Conservation (phyloP, 2,113 vertebrate species). For the Boleophthalmus pectinirostris region DNA sequence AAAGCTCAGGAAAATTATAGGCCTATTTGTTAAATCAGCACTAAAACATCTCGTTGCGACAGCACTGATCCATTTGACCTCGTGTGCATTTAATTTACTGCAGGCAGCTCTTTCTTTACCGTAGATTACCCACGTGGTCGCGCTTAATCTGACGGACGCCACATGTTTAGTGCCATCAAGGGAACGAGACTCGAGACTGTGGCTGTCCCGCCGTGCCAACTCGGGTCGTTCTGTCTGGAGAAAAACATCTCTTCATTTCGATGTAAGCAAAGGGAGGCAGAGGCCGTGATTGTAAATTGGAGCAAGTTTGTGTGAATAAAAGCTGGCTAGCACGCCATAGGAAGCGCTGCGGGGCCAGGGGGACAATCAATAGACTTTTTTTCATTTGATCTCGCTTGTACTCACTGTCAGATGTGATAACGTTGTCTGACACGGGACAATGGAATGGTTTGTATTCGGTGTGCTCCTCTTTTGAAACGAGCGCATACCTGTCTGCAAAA, state of each 20-base stretch:
- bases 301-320: constrained; percentile 4
- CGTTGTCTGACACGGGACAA: constrained; percentile 7
- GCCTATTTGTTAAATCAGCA: constrained; percentile 25
- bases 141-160: constrained; percentile 60
- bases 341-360: background rate
- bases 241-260: background rate
- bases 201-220: constrained; percentile 36
- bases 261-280: background rate
- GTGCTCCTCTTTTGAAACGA: constrained; percentile 8
- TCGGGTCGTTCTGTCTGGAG: constrained; percentile 15
- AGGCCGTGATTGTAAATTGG: background rate
- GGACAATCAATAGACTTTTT: background rate
- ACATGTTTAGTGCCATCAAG: constrained; percentile 59
- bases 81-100: constrained; percentile 69
- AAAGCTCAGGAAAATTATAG: no score
- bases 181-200: constrained; percentile 44
- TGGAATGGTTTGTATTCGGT: constrained; percentile 31
- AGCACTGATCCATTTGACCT: constrained; percentile 60
- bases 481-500: constrained; percentile 18
- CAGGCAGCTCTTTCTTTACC: constrained; percentile 35
- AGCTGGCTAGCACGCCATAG: background rate
- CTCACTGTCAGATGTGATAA: constrained; percentile 7
- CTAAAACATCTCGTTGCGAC: constrained; percentile 27
- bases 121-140: constrained; percentile 66
- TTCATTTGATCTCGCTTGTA: constrained; percentile 5